Evolutionary conservation across 1,140 invertebrate genomes (phyloP).

Genomic region (Oncopeltus fasciatus): DNA sequence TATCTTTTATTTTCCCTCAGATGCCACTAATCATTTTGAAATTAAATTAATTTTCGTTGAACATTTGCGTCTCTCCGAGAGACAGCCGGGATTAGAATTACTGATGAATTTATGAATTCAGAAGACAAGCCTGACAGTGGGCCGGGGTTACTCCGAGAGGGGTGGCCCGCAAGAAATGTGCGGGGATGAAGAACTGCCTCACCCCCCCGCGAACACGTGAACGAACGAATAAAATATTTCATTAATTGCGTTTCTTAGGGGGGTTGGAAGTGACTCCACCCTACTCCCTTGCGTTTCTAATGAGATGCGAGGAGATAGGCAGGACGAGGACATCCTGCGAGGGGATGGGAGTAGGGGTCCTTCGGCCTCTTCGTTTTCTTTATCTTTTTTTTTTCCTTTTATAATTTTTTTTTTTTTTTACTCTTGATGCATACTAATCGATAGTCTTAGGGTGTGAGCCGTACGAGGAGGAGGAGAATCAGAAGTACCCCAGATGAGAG

Average conservation of each 20-base stretch:
- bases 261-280: no score
- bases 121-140: background rate
- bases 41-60: no score
- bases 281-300: background rate
- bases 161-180: background rate
- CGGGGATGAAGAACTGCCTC: background rate
- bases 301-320: background rate
- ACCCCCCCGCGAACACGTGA: background rate
- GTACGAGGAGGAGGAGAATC: background rate
- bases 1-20: no score
- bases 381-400: background rate
- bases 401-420: background rate
- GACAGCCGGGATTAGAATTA: background rate
- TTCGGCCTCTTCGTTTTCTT: background rate
- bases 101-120: background rate
- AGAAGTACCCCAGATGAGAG: background rate
- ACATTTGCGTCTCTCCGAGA: no score
- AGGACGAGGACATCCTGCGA: background rate
- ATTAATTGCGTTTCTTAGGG: slow-evolving; percentile 11
- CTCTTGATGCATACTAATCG: slow-evolving; percentile 8
- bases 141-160: background rate
- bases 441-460: background rate
- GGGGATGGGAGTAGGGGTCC: background rate
- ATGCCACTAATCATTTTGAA: no score
- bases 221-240: slow-evolving; percentile 11